Conservation (phyloP, 2,888 invertebrate species). For the Ptilodon capucinus region DNA sequence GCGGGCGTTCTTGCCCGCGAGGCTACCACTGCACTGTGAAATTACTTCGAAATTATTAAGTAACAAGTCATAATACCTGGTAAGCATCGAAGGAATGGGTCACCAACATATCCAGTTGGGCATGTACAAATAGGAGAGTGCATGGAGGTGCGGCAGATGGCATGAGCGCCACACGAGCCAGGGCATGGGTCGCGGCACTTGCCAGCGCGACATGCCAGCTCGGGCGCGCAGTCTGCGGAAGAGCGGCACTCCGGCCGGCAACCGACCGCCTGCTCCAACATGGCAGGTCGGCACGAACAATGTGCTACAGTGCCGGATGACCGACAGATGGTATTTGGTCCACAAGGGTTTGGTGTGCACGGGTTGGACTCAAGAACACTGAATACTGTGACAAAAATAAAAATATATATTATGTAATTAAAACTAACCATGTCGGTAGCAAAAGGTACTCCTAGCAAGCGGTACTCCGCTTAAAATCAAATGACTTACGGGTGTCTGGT, state of each 20-base stretch:
- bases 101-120: constrained; percentile 85
- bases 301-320: constrained; percentile 85
- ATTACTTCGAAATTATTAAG: no score
- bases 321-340: constrained; percentile 87
- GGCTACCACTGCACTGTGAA: no score
- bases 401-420: neutral
- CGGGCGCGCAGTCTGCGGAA: constrained; percentile 85
- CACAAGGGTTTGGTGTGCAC: constrained; percentile 88
- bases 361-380: constrained; percentile 63
- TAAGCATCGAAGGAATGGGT: constrained; percentile 87
- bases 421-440: no score
- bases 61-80: constrained; percentile 71
- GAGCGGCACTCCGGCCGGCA: constrained; percentile 90
- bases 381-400: constrained; percentile 37
- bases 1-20: no score
- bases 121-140: constrained; percentile 92
- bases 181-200: constrained; percentile 88
- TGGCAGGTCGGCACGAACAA: constrained; percentile 87
- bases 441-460: no score
- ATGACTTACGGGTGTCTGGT: constrained; percentile 69
- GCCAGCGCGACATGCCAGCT: constrained; percentile 85
- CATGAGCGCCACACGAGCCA: constrained; percentile 89
- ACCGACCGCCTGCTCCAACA: constrained; percentile 87
- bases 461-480: no score
- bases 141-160: constrained; percentile 87